phyloP scores from a whole-genome alignment of 2,113 vertebrate genomes.

The Tetraodon nigroviridis region DNA sequence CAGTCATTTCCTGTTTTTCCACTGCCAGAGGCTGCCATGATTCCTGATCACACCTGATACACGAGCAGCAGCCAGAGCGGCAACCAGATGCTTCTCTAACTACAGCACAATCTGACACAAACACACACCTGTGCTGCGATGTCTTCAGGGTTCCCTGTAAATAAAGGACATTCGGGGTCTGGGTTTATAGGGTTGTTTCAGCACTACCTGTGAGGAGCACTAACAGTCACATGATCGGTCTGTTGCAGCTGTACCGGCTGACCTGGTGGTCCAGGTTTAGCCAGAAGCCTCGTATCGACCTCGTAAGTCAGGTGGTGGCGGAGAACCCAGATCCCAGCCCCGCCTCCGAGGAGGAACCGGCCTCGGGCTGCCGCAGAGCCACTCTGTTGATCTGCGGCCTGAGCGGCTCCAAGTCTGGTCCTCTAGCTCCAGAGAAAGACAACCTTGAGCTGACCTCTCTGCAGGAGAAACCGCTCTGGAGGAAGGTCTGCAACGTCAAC shows the following conservation, averaged over 20 bases:
- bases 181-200: too few relatives aligned
- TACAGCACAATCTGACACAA: too few relatives aligned
- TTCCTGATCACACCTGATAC: too few relatives aligned
- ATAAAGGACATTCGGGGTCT: too few relatives aligned
- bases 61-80: too few relatives aligned
- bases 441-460: conserved; percentile 75
- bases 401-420: conserved; percentile 4
- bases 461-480: conserved; percentile 80
- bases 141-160: neutral
- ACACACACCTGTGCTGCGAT: neutral
- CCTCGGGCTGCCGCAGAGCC: conserved; percentile 66
- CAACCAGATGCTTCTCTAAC: too few relatives aligned
- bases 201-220: neutral
- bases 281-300: conserved; percentile 45
- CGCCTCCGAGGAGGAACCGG: neutral
- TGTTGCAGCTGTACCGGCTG: conserved; percentile 76
- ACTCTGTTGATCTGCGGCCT: conserved; percentile 83
- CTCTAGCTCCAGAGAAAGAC: conserved; percentile 40
- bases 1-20: neutral
- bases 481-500: conserved; percentile 76
- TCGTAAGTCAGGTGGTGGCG: conserved; percentile 29
- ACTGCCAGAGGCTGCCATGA: neutral
- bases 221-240: neutral
- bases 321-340: neutral
- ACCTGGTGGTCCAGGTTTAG: conserved; percentile 89